Conservation (phyloP, 2,113 vertebrate genomes). For the Podiceps cristatus region DNA sequence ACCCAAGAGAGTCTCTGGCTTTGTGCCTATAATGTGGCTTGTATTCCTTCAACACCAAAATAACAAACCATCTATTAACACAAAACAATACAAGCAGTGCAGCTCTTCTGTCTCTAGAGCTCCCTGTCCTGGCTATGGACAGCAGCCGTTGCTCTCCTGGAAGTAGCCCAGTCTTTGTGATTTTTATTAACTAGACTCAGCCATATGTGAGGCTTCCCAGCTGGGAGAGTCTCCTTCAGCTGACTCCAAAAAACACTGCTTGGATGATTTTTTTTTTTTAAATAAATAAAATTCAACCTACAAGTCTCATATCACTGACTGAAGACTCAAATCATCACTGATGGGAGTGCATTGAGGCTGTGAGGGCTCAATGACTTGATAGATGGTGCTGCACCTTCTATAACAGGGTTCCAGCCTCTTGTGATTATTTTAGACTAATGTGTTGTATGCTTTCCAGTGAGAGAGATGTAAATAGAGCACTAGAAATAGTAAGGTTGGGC, state of each 20-base stretch:
- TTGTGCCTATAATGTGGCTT: conserved; percentile 24
- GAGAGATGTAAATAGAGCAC: not conserved
- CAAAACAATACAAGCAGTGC: conserved; percentile 40
- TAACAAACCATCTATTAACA: not conserved
- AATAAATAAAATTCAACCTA: not conserved
- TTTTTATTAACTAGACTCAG: not conserved
- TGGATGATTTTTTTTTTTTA: not conserved
- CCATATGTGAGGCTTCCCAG: not conserved
- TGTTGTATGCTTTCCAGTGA: not conserved
- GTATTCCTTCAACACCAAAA: conserved; percentile 51
- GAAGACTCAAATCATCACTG: not conserved
- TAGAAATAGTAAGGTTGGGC: not conserved
- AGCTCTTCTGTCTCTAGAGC: conserved; percentile 21
- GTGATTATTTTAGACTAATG: not conserved
- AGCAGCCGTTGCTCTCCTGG: not conserved
- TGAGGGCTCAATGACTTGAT: not conserved
- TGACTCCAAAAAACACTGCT: not conserved
- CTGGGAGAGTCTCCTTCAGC: not conserved
- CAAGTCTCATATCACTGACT: not conserved
- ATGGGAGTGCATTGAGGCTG: not conserved
- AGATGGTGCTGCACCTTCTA: not conserved
- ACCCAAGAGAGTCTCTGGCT: conserved; percentile 42
- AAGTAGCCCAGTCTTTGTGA: conserved; percentile 58
- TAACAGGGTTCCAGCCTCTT: not conserved
- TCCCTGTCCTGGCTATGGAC: not conserved